Evolutionary conservation across 2,888 invertebrate genomes (phyloP), one percentile per base, ranked within the genome.

Genomic region (Hoplodrina ambigua): DNA sequence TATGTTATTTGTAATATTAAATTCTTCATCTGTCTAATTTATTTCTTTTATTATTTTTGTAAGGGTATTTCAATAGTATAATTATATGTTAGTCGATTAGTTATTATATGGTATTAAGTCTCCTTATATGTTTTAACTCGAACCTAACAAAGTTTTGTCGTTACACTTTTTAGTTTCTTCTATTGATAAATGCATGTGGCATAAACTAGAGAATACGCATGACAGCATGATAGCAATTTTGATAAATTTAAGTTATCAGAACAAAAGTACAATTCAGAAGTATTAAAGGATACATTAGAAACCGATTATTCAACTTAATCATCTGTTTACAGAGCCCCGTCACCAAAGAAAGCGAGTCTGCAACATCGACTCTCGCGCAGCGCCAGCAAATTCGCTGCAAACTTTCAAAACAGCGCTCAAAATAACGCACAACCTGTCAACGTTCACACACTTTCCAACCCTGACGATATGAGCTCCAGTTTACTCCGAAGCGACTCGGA

Each of bases 391-490:
- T 95, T 96, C 65, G 96, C 96, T 0, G 89, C 96, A 0, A 94
- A 93, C 85, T 95, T 96, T 78, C 94, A 96, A 89, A 89, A 93
- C 87, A 87, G 87, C 79, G 67, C 91, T 50, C 90, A 91, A 87
- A 85, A 92, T 87, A 87, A 92, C 86, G 81, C 93, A 33, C 91
- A 94, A 88, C 87, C 93, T 62, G 85, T 91, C 81, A 94, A 94
- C 66, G 96, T 96, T 52, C 96, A 96, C 25, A 96, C 96, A 0
- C 93, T 96, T 0, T 96, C 97, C 63, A 96, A 96, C 85, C 97
- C 97, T 8, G 97, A 97, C 84, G 97, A 97, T 84, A 97, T 97
- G 97, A 97, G 97, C 90, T 97, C 97, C 19, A 97, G 97, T 8
- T 91, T 97, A 0, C 92, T 97, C 0, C 96, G 96, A 68, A 95